Base-by-base conservation (phyloP, 2,113 vertebrate genomes). In the Cathartes aura region DNA sequence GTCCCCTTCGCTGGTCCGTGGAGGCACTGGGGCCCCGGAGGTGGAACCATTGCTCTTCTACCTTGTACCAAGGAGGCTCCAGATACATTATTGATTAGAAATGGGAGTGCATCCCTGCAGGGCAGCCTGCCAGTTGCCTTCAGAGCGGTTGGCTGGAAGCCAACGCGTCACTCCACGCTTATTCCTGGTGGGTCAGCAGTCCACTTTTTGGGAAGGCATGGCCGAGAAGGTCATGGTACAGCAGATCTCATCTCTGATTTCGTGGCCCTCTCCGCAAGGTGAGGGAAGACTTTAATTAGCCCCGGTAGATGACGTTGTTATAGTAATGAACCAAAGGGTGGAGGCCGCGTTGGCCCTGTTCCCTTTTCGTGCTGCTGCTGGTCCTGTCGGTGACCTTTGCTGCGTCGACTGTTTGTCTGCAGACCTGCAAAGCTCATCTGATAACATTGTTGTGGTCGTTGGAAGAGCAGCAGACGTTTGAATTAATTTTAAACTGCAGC, bases 391-490 rank as follows among this genome's bases (percentile, higher is more conserved):
- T 89, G 89, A 86, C 95, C 95, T 97, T 87, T 94, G 94, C 94
- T 92, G 64, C 4, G 40, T 73, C 0, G 5, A 63, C 90, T 93
- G 75, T 90, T 96, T 83, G 85, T 80, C 82, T 90, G 72, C 82
- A 59, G 80, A 81, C 80, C 90, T 80, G 71, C 90, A 93, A 2
- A 93, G 80, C 89, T 94, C 89, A 91, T 95, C 94, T 92, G 88
- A 87, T 92, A 90, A 83, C 86, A 84, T 59, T 93, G 87, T 90
- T 84, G 78, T 84, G 72, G 64, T 78, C 2, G 0, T 15, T 87
- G 58, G 85, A 82, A 96, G 53, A 87, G 64, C 72, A 87, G 78
- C 73, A 29, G 40, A 59, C 27, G 1, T 88, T 30, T 42, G 74
- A 90, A 81, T 94, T 82, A 13, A 91, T 72, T 94, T 72, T 75